phyloP scores from a whole-genome alignment of 2,888 invertebrate species.

The Trachelus troglodyta region DNA sequence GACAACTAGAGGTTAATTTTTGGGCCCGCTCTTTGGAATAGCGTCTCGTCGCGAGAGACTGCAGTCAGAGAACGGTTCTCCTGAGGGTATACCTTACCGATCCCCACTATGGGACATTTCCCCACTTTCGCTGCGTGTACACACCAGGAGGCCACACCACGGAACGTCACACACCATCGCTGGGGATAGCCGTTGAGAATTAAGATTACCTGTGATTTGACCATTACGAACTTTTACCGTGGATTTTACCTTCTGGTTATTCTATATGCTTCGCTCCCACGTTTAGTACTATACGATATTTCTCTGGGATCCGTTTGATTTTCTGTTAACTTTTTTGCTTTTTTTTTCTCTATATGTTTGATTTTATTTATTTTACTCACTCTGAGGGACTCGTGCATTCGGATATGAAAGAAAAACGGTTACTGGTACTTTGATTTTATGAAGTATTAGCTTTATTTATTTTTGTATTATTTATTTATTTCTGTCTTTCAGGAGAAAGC shows the following conservation, averaged over 20 bases:
- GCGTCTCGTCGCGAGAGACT: slow-evolving; percentile 56
- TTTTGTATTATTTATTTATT: too few relatives aligned
- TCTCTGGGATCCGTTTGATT: neutral
- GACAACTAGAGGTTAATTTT: slow-evolving; percentile 36
- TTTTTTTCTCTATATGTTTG: neutral
- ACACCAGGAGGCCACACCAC: slow-evolving; percentile 4
- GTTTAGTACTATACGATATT: neutral
- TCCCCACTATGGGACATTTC: slow-evolving; percentile 59
- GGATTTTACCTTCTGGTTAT: neutral
- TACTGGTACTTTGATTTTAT: neutral
- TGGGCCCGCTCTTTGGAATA: slow-evolving; percentile 49
- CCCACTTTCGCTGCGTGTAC: slow-evolving; percentile 54
- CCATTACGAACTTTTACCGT: slow-evolving; percentile 28
- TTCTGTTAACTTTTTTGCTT: neutral
- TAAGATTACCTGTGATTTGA: slow-evolving; percentile 44
- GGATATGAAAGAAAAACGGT: neutral
- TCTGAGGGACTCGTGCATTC: neutral
- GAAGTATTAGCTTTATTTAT: neutral
- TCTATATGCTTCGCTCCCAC: neutral
- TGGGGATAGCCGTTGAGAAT: slow-evolving; percentile 15
- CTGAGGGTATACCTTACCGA: slow-evolving; percentile 57
- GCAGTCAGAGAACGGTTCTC: slow-evolving; percentile 50
- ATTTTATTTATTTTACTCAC: neutral
- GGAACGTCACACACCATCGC: neutral
- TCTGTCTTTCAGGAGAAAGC: neutral